Evolutionary conservation across 64 coral and sea anemone species (phyloP).

Genomic region (Actinia tenebrosa): DNA sequence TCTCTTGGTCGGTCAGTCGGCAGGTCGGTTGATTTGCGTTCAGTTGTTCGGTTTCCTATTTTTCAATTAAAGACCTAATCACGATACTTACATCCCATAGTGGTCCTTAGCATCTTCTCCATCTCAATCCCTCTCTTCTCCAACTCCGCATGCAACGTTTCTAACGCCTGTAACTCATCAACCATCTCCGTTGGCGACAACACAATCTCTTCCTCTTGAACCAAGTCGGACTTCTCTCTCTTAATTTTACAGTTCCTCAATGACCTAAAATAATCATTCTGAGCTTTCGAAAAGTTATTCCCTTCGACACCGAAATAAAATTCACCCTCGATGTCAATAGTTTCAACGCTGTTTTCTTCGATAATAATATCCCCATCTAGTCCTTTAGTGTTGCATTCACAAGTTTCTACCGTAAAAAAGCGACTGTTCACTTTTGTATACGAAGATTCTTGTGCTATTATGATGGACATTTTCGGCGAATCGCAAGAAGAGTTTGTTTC

Average conservation of each 20-base stretch:
- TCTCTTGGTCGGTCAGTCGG: background rate
- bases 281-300: background rate
- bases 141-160: conserved; percentile 41
- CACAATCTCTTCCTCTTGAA: conserved; percentile 77
- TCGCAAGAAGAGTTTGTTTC: conserved; percentile 55
- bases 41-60: no score
- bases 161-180: conserved; percentile 55
- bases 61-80: background rate
- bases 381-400: conserved; percentile 29
- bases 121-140: conserved; percentile 72
- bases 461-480: conserved; percentile 81
- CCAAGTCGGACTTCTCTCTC: conserved; percentile 49
- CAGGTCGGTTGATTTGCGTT: no score
- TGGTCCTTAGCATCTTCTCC: conserved; percentile 59
- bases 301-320: conserved; percentile 29
- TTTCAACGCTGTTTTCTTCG: conserved; percentile 29
- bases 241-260: conserved; percentile 22
- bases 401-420: conserved; percentile 84
- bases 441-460: conserved; percentile 85
- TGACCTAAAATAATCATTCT: background rate
- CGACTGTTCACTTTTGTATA: conserved; percentile 86
- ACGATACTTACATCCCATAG: conserved; percentile 69
- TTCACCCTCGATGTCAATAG: conserved; percentile 77
- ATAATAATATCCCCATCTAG: conserved; percentile 24
- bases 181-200: conserved; percentile 69